Evolutionary conservation across 1,140 invertebrate genomes (phyloP).

Genomic region (Asobara japonica): DNA sequence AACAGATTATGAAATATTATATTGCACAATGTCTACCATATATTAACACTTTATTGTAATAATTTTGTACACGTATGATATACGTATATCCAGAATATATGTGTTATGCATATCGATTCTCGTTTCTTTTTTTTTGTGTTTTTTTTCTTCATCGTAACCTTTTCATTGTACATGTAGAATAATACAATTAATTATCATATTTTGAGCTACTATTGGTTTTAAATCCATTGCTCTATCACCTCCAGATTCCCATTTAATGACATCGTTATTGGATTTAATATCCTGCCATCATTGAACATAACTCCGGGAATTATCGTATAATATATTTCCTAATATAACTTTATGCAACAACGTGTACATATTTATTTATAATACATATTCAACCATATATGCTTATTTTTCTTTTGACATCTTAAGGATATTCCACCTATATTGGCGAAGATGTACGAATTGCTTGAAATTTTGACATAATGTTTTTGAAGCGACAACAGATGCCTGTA

Average conservation of each 20-base stretch:
- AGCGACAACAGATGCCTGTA: no score
- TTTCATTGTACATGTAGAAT: constrained; percentile 51
- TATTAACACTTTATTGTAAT: constrained; percentile 59
- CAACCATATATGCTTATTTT: constrained; percentile 6
- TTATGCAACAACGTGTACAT: constrained; percentile 46
- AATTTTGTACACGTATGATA: constrained; percentile 54
- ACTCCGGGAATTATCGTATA: constrained; percentile 37
- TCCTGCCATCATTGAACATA: constrained; percentile 30
- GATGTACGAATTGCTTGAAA: no score
- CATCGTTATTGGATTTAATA: neutral
- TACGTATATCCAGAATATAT: constrained; percentile 47
- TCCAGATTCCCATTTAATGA: constrained; percentile 26
- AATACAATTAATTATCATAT: constrained; percentile 40
- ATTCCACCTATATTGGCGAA: no score
- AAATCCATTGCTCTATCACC: constrained; percentile 15
- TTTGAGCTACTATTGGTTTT: constrained; percentile 30
- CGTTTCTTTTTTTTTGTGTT: neutral
- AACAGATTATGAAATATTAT: neutral
- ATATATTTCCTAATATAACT: constrained; percentile 42
- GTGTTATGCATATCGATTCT: constrained; percentile 6
- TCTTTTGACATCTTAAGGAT: no score
- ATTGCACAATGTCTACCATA: constrained; percentile 41
- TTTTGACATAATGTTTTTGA: no score
- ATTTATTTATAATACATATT: constrained; percentile 18
- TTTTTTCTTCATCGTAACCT: constrained; percentile 45